Evolutionary conservation across 2,888 invertebrate species (phyloP), one percentile per base, ranked within the genome.

Genomic region (Poecilus cupreus): DNA sequence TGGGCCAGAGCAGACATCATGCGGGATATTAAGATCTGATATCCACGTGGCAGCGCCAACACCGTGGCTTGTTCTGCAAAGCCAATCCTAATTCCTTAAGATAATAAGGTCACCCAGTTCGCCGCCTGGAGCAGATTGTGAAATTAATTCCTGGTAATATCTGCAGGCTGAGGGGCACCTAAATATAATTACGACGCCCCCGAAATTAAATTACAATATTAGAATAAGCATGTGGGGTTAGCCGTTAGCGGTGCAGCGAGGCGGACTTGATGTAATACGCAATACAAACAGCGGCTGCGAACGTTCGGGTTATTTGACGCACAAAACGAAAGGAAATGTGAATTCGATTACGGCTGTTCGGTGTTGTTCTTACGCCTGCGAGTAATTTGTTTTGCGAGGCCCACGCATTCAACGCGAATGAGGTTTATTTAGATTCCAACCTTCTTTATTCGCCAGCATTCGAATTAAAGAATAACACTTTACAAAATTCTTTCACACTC

Each of bases 91-190:
- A 70, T 80, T 51, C 80, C 80, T 54, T 72, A 72, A 70, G 79
- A 70, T 80, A 72, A 80, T 72, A 70, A 72, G 80, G 80, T 72
- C 80, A 72, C 39, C 54, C 26, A 79, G 72, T 22, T 39, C 80
- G 54, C 54, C 60, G 80, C 80, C 72, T 72, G 24, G 51, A 57
- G 70, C 54, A 80, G 72, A 72, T 80, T 80, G 70, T 39, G 70
- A 72, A 80, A 80, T 80, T 80, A 80, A 80, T 80, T 80, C 80
- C 49, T 49, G 79, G 26, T 79, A 79, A 79, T 79, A 79, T 79
- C 79, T 79, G 70, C 32, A 72, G 72, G 80, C 72, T 57, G 57
- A 70, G 79, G 79, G 54, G 49, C 79, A 80, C 72, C 70, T 57
- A 72, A 80, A 80, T 80, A 57, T 80, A 72, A 80, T 80, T 80